A percentile compares a stretch with the other conserved stretches of the same genome.
Evolutionary conservation across 2,797 vertebrate species (phyloP).

Genomic region (Sebastes baramenuke): DNA sequence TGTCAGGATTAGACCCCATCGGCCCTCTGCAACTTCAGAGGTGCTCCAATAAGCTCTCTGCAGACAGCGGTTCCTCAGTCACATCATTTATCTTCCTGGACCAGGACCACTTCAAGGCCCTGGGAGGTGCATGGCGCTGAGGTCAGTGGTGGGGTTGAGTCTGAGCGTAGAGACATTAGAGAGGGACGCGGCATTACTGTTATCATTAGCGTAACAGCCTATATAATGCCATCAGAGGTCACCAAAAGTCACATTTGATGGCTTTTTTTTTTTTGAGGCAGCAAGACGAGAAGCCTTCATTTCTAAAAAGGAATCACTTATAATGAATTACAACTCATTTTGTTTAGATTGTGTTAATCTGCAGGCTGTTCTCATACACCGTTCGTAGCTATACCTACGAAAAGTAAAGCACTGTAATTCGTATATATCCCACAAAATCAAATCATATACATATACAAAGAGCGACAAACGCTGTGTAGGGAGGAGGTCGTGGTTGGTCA

Average conservation of each 20-base stretch:
- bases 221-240: neutral
- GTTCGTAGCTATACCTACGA: no score
- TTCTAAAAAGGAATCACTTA: neutral
- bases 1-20: constrained; percentile 39
- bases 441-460: no score
- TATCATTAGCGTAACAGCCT: neutral
- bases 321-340: neutral
- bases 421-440: no score
- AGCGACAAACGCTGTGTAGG: no score
- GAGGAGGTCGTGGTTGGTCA: no score
- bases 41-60: constrained; percentile 65
- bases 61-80: constrained; percentile 54
- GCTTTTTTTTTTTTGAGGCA: neutral
- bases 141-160: constrained; percentile 40
- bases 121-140: constrained; percentile 41
- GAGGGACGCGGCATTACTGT: constrained; percentile 2
- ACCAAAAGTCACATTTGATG: constrained; percentile 13
- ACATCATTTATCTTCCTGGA: constrained; percentile 71
- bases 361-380: no score
- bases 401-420: no score
- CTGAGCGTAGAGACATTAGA: constrained; percentile 18
- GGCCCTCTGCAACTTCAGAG: constrained; percentile 38
- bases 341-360: neutral
- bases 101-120: constrained; percentile 60
- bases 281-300: neutral